Evolutionary conservation across 2,888 invertebrate genomes (phyloP).

Genomic region (Sphecodes monilicornis): DNA sequence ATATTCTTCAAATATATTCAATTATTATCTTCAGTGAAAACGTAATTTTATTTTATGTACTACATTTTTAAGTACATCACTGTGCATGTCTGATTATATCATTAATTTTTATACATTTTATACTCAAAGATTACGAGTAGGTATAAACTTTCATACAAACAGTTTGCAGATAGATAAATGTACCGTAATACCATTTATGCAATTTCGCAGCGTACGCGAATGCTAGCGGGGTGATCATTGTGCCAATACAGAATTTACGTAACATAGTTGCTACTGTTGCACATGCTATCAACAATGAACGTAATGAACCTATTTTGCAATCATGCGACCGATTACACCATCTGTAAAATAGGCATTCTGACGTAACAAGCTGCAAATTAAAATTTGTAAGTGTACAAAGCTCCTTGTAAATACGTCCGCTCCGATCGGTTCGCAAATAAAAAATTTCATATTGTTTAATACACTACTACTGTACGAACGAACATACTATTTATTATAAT

Average conservation of each 20-base stretch:
- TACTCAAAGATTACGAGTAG: not conserved
- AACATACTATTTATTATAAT: no score
- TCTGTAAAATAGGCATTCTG: not conserved
- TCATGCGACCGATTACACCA: constrained; percentile 7
- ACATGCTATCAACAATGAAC: not conserved
- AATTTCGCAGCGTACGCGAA: not conserved
- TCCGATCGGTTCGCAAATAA: not conserved
- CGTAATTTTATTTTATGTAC: no score
- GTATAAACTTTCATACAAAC: not conserved
- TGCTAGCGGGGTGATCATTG: not conserved
- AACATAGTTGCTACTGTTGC: not conserved
- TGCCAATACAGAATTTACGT: not conserved
- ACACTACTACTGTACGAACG: no score
- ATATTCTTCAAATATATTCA: no score
- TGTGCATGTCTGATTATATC: no score
- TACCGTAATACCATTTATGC: not conserved
- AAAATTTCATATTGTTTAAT: not conserved
- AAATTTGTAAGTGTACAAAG: not conserved
- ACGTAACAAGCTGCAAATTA: not conserved
- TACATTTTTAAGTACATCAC: no score
- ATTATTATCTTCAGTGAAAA: no score
- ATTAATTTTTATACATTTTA: not conserved
- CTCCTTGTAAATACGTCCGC: not conserved
- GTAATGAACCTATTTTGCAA: not conserved
- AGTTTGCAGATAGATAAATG: not conserved